These are phyloP conservation scores for Eristalis tenax DNA, from an alignment of 2,888 invertebrate species.

Conservation along the genomic window DNA sequence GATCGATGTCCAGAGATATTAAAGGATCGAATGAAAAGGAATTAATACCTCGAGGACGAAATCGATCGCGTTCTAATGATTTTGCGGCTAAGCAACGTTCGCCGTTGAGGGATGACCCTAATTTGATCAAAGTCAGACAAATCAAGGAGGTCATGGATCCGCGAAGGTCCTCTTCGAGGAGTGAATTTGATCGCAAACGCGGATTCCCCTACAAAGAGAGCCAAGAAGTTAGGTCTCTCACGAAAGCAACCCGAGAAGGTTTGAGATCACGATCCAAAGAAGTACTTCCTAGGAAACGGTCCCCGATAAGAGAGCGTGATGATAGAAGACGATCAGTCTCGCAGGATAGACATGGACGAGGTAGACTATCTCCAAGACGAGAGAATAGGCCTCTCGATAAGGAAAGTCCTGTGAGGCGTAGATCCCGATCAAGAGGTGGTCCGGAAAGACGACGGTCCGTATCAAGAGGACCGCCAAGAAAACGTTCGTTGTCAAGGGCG, in stretches of 20 bases:
- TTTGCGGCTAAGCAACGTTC: conserved; percentile 9
- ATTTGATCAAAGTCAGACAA: background rate
- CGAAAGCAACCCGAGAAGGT: conserved; percentile 6
- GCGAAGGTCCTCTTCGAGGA: conserved; percentile 34
- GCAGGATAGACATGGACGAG: background rate
- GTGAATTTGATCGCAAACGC: conserved; percentile 13
- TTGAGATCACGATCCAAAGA: conserved; percentile 34
- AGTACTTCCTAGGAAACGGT: background rate
- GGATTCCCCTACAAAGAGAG: background rate
- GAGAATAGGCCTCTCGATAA: conserved; percentile 26
- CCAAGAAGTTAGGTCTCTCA: conserved; percentile 3
- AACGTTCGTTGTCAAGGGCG: conserved; percentile 47
- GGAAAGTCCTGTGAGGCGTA: background rate
- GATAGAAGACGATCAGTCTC: conserved; percentile 39
- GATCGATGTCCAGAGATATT: conserved; percentile 32
- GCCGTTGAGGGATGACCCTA: conserved; percentile 10
- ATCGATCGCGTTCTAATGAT: conserved; percentile 2
- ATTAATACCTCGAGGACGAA: background rate
- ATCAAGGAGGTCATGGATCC: conserved; percentile 3
- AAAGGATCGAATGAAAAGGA: conserved; percentile 30
- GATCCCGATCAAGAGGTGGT: conserved; percentile 37
- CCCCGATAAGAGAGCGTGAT: background rate
- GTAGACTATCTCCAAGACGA: conserved; percentile 14
- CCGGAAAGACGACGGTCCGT: conserved; percentile 76
- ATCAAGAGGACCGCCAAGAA: conserved; percentile 74